These are phyloP conservation scores for Dissostichus mawsoni DNA, from an alignment of 2,113 vertebrate species.

Conservation along the genomic window DNA sequence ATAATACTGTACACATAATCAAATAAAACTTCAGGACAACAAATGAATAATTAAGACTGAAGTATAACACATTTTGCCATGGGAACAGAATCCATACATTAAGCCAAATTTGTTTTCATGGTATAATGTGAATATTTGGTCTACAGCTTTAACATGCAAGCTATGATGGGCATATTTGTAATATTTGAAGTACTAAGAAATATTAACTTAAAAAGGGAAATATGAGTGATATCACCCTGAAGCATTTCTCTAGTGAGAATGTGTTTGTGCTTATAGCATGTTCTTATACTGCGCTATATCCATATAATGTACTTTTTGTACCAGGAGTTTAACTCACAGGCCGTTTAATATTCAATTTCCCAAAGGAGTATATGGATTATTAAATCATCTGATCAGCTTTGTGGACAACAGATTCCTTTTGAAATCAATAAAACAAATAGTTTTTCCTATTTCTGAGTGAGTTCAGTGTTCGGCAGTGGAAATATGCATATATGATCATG, in stretches of 20 bases:
- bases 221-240: background rate
- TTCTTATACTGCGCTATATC: background rate
- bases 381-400: background rate
- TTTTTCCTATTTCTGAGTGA: background rate
- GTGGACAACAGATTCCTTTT: background rate
- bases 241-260: background rate
- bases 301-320: background rate
- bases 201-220: slow-evolving; percentile 1
- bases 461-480: slow-evolving; percentile 30
- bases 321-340: background rate
- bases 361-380: slow-evolving; percentile 15
- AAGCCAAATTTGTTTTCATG: background rate
- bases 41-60: background rate
- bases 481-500: slow-evolving; percentile 19
- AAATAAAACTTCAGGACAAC: background rate
- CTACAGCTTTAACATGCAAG: slow-evolving; percentile 32
- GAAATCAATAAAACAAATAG: slow-evolving; percentile 15
- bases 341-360: slow-evolving; percentile 21
- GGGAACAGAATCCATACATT: background rate
- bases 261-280: slow-evolving; percentile 45
- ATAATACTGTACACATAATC: slow-evolving; percentile 6
- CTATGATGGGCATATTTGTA: background rate
- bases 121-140: slow-evolving; percentile 18
- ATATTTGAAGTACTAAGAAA: background rate
- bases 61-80: slow-evolving; percentile 9